Percentiles rank a stretch among this genome's conserved stretches.
Evolutionary conservation across 2,113 vertebrate genomes (phyloP).

Genomic region (Vicugna pacos): DNA sequence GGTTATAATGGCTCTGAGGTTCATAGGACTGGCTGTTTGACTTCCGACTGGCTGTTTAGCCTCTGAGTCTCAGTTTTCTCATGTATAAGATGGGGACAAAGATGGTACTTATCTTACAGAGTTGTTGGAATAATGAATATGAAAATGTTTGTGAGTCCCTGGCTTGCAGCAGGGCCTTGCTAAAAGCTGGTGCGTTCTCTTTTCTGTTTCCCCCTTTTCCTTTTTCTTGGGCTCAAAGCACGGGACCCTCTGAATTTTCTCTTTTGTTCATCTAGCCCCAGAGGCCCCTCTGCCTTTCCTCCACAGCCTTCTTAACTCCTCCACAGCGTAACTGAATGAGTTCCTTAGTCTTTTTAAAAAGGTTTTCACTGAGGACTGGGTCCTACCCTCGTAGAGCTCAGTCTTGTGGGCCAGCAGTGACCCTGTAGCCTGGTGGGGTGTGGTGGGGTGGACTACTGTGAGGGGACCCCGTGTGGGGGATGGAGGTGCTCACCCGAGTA

Average conservation of each 20-base stretch:
- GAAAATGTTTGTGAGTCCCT: not conserved
- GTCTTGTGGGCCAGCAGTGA: not conserved
- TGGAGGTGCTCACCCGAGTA: not conserved
- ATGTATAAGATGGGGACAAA: too few relatives aligned
- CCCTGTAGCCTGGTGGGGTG: rapidly evolving
- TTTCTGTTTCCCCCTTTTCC: not conserved
- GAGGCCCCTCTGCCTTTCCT: not conserved
- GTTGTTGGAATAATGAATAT: not conserved
- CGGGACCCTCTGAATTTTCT: not conserved
- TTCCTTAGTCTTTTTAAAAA: not conserved
- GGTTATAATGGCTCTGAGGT: not conserved
- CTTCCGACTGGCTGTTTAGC: not conserved
- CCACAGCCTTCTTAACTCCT: not conserved
- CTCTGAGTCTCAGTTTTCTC: not conserved
- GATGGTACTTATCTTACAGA: not conserved
- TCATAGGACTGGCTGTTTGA: rapidly evolving
- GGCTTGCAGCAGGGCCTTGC: not conserved
- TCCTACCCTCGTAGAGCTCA: not conserved
- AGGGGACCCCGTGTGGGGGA: not conserved
- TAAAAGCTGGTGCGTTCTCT: not conserved
- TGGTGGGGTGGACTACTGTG: not conserved
- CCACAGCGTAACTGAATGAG: not conserved
- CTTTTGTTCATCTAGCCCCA: not conserved
- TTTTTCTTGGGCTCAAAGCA: not conserved
- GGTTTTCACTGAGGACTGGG: not conserved